Evolutionary conservation across 2,888 invertebrate genomes (phyloP), one percentile per base, ranked within the genome.

Genomic region (Diachrysia chrysitis): DNA sequence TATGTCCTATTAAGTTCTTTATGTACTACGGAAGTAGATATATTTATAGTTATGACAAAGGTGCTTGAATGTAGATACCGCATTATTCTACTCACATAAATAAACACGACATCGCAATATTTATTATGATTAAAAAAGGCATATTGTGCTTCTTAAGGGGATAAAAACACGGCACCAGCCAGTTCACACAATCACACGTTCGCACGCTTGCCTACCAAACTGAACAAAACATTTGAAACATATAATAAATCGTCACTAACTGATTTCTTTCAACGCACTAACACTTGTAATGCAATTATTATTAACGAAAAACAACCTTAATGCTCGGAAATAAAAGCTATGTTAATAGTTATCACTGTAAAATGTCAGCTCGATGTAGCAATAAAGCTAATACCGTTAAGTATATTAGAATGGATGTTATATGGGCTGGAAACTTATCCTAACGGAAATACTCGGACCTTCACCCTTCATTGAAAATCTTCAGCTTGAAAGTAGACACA

Each of bases 71-170:
- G 48, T 10, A 21, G 19, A 51, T 51, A 46, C 3, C 17, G 17
- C 17, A 51, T 21, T 51, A 19, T 51, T 21, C 48, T 10, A 21
- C 19, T 21, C 48, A 19, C 48, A 51, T 21, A 51, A 51, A 51
- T 19, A 51, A 51, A 51, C 19, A 51, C 48, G 21, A 19, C 21
- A 21, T 21, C 21, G 48, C 48, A 19, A 25, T 29, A 32, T 46
- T 58, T 58, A 46, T 25, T 25, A 25, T 58, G 58, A 23, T 58
- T 46, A 48, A 48, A 48, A 48, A 48, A 48, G 19, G 19, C 17
- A 17, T 19, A 51, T 21, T 51, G 17, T 51, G 19, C 48, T 46
- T 6, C 46, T 19, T n/a, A 42, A 42, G 42, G 42, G n/a, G 7
- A n/a, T 42, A 42, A 42, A 42, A n/a, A 42, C 42, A 42, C n/a